phyloP scores from a whole-genome alignment of 2,113 vertebrate species.

The Tichodroma muraria region DNA sequence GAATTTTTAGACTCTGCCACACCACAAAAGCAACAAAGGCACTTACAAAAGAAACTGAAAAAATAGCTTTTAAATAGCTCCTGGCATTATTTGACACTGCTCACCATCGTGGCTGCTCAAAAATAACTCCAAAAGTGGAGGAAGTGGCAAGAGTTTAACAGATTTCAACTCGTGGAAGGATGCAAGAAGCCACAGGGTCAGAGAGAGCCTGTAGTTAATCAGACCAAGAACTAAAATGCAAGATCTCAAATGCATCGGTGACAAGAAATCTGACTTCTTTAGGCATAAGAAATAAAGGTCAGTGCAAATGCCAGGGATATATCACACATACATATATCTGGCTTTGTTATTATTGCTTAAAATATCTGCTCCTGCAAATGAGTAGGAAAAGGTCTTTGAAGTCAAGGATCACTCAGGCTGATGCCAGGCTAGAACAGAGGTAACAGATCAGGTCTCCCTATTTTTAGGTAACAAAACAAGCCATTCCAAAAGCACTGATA shows the following conservation, averaged over 20 bases:
- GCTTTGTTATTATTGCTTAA: neutral
- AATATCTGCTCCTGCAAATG: neutral
- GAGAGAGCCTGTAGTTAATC: neutral
- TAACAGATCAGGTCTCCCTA: neutral
- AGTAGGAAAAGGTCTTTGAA: neutral
- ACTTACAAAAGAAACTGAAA: neutral
- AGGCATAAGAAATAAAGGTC: slow-evolving; percentile 19
- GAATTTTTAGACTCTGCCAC: neutral
- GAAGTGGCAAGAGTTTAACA: neutral
- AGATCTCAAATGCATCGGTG: neutral
- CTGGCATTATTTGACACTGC: neutral
- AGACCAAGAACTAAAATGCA: neutral
- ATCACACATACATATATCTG: neutral
- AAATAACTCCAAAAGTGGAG: neutral
- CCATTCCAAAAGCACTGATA: neutral
- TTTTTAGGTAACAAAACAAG: neutral
- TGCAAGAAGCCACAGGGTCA: neutral
- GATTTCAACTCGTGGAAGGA: neutral
- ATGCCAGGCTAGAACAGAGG: neutral
- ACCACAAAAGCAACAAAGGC: neutral
- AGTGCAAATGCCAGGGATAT: neutral
- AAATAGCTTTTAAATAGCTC: neutral
- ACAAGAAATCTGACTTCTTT: neutral
- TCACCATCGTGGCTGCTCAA: neutral
- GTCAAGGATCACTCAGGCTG: neutral